Conservation (phyloP, 2,113 vertebrate genomes). For the Brachirus orientalis region DNA sequence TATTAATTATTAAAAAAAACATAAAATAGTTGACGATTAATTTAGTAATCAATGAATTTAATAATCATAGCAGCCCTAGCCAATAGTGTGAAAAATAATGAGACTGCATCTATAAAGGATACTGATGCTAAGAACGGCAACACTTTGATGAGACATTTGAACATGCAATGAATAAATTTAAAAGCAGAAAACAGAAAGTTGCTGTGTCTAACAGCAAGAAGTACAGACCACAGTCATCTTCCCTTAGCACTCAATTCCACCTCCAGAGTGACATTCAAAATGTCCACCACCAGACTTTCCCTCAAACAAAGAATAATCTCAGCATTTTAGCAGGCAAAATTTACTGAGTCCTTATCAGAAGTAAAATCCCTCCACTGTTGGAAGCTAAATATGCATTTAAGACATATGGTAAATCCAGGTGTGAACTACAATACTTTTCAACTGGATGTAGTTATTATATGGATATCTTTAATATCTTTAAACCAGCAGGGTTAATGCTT, state of each 20-base stretch:
- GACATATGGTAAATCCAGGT: background rate
- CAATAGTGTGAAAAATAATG: too few relatives aligned
- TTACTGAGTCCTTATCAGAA: background rate
- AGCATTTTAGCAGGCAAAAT: too few relatives aligned
- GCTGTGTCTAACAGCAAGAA: background rate
- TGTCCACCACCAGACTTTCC: background rate
- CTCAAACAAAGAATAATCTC: background rate
- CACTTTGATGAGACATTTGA: background rate
- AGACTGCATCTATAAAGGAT: background rate
- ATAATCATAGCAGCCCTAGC: too few relatives aligned
- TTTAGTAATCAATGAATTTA: too few relatives aligned
- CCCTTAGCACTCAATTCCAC: background rate
- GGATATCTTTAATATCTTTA: slow-evolving; percentile 1
- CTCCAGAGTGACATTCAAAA: too few relatives aligned
- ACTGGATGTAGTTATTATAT: too few relatives aligned
- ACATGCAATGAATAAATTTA: background rate
- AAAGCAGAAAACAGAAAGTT: background rate
- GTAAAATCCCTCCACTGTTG: background rate
- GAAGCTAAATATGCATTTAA: slow-evolving; percentile 1
- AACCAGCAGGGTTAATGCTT: background rate
- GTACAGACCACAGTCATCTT: background rate
- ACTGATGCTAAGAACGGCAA: background rate
- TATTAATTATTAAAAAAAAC: too few relatives aligned
- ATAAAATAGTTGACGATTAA: too few relatives aligned
- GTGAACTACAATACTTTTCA: background rate